These are phyloP conservation scores for Microcebus lehilahytsara DNA, from an alignment of 2,113 vertebrate species.

Conservation along the genomic window DNA sequence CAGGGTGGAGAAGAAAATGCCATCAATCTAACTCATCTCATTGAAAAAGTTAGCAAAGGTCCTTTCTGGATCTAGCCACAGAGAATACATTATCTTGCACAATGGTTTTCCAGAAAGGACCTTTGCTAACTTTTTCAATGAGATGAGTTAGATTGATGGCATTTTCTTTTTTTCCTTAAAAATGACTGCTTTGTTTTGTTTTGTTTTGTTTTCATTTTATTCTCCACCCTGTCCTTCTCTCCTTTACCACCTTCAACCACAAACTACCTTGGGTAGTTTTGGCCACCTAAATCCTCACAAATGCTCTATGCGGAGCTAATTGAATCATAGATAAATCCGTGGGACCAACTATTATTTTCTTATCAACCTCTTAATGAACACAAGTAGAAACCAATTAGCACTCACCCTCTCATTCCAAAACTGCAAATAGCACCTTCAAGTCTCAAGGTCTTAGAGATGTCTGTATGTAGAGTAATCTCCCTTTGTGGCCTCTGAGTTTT, in stretches of 20 bases:
- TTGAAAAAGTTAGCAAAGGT: too few relatives aligned
- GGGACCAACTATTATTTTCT: not conserved
- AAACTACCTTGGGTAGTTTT: not conserved
- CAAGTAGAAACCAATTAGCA: not conserved
- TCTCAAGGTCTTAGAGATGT: not conserved
- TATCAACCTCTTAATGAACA: not conserved
- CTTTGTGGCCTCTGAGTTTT: not conserved
- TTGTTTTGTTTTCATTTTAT: not conserved
- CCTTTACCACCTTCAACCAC: not conserved
- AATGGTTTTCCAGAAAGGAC: not conserved
- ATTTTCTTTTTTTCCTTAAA: not conserved
- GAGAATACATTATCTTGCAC: not conserved
- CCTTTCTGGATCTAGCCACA: not conserved
- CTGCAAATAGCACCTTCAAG: not conserved
- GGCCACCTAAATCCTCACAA: not conserved
- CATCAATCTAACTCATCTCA: too few relatives aligned
- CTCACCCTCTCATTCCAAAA: not conserved
- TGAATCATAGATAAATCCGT: not conserved
- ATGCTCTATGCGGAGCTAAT: not conserved
- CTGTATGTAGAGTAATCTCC: too few relatives aligned
- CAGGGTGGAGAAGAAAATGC: too few relatives aligned
- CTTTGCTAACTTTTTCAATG: not conserved
- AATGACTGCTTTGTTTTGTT: not conserved
- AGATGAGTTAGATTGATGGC: not conserved
- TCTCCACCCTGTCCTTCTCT: not conserved